phyloP scores from a whole-genome alignment of 2,113 vertebrate genomes.

The Sphyrna mokarran region DNA sequence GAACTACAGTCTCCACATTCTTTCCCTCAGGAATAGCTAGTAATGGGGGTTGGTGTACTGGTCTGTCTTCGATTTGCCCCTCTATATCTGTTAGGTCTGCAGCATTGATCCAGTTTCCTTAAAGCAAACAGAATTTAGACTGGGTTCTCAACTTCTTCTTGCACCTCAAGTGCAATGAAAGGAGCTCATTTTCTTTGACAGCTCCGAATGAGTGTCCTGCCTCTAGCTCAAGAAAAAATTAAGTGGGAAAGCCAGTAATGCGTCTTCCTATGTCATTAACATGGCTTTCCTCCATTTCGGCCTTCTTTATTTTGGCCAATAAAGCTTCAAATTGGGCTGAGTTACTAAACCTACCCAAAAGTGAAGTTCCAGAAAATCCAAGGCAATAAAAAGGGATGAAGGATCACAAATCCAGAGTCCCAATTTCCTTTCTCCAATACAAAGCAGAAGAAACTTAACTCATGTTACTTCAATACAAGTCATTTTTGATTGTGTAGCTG shows the following conservation, averaged over 20 bases:
- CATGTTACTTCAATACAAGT: background rate
- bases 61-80: background rate
- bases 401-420: background rate
- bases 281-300: background rate
- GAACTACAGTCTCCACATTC: background rate
- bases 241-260: background rate
- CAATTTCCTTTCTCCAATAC: background rate
- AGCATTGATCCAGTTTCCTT: background rate
- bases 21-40: background rate
- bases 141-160: background rate
- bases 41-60: background rate
- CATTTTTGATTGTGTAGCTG: background rate
- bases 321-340: background rate
- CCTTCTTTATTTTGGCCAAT: background rate
- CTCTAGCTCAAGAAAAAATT: background rate
- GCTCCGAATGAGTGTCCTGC: background rate
- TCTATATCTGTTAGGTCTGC: background rate
- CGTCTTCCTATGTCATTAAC: background rate
- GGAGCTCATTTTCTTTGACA: background rate
- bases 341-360: background rate
- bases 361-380: background rate
- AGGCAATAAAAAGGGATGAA: background rate
- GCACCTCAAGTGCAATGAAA: background rate
- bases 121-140: background rate
- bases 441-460: background rate